Evolutionary conservation across 2,888 invertebrate species (phyloP).

Genomic region (Amblyjoppa proteus): DNA sequence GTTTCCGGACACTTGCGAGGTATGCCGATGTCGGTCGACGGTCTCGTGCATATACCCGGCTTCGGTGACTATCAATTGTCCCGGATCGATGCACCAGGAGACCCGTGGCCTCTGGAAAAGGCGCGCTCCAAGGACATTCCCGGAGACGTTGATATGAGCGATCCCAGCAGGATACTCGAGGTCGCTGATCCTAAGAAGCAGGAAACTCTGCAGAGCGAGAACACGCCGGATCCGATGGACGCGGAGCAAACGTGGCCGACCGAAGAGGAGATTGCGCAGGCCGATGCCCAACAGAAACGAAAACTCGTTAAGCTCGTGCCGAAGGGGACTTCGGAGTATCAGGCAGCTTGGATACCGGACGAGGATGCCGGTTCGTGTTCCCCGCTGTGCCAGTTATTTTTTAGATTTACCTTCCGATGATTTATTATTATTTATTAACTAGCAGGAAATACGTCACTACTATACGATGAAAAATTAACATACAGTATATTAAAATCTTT

Average conservation of each 20-base stretch:
- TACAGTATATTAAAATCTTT: background rate
- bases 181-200: conserved; percentile 89
- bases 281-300: conserved; percentile 87
- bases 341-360: conserved; percentile 97
- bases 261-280: conserved; percentile 93
- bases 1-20: conserved; percentile 96
- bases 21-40: conserved; percentile 93
- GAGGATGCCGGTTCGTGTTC: conserved; percentile 85
- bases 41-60: conserved; percentile 95
- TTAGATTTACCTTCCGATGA: background rate
- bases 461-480: too few species aligned
- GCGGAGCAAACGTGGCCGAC: conserved; percentile 99
- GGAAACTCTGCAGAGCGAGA: conserved; percentile 92
- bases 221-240: conserved; percentile 95
- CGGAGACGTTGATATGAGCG: conserved; percentile 84
- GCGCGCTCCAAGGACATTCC: conserved; percentile 71
- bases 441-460: too few species aligned
- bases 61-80: conserved; percentile 97
- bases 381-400: background rate
- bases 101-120: conserved; percentile 89
- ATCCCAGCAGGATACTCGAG: conserved; percentile 86
- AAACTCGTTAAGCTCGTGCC: conserved; percentile 93
- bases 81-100: conserved; percentile 90
- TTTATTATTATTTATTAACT: background rate
- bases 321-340: conserved; percentile 98